Percentiles rank a stretch among this genome's conserved stretches.
Evolutionary conservation across 1,140 invertebrate species (phyloP).

Genomic region (Aphaenogaster ashmeadi): DNA sequence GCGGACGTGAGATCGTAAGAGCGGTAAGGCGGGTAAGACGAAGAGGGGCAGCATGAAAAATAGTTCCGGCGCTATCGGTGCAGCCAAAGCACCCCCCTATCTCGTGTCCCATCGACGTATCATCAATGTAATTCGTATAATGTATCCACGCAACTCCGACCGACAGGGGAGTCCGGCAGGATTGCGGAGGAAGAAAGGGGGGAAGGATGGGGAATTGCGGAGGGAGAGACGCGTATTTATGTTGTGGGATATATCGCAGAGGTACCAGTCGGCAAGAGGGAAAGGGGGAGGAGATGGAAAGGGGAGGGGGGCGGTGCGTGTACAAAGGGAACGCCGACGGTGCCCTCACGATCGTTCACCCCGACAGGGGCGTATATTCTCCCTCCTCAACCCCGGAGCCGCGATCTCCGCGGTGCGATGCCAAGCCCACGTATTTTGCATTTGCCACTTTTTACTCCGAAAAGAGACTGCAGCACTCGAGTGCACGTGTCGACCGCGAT

Average conservation of each 20-base stretch:
- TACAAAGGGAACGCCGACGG: slow-evolving; percentile 77
- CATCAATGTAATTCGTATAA: slow-evolving; percentile 80
- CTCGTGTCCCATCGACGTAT: slow-evolving; percentile 78
- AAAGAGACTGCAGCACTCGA: slow-evolving; percentile 14
- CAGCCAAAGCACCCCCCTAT: slow-evolving; percentile 70
- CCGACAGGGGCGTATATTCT: slow-evolving; percentile 73
- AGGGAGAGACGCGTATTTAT: slow-evolving; percentile 64
- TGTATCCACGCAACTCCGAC: slow-evolving; percentile 73
- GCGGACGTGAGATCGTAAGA: slow-evolving; percentile 38
- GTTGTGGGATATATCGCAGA: slow-evolving; percentile 69
- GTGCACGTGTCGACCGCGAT: neutral
- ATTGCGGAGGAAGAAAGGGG: slow-evolving; percentile 7
- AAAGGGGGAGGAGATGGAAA: slow-evolving; percentile 38
- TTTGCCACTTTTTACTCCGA: slow-evolving; percentile 67
- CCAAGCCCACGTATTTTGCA: slow-evolving; percentile 75
- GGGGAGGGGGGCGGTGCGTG: slow-evolving; percentile 72
- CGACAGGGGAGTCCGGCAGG: slow-evolving; percentile 23
- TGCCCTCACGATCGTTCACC: slow-evolving; percentile 79
- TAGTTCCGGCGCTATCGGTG: slow-evolving; percentile 70
- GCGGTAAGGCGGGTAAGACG: neutral
- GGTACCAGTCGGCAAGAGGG: slow-evolving; percentile 37
- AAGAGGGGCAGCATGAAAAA: slow-evolving; percentile 67
- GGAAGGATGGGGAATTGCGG: neutral
- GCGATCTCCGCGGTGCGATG: slow-evolving; percentile 50
- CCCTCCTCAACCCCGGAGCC: slow-evolving; percentile 61